Conservation (phyloP, 1,140 invertebrate species). For the Maconellicoccus hirsutus region DNA sequence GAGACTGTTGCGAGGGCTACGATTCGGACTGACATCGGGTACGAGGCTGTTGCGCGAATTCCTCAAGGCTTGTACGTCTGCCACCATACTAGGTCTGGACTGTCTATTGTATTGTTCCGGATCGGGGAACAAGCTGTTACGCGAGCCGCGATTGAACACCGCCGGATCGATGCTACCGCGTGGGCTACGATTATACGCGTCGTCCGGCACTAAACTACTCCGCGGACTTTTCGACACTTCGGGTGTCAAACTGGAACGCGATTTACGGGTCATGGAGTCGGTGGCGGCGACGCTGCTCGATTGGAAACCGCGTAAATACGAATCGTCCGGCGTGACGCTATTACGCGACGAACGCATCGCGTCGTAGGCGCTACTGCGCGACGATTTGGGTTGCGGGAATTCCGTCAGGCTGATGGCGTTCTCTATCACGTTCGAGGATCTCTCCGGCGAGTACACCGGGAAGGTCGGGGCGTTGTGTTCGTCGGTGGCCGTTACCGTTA, state of each 20-base stretch:
- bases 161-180: constrained; percentile 24
- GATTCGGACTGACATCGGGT: constrained; percentile 32
- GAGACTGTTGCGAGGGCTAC: constrained; percentile 48
- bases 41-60: constrained; percentile 38
- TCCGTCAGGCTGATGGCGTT: neutral
- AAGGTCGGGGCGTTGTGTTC: neutral
- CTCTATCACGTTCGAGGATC: neutral
- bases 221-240: constrained; percentile 41
- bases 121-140: constrained; percentile 1
- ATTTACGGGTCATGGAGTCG: constrained; percentile 1
- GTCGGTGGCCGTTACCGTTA: neutral
- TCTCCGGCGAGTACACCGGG: constrained; percentile 9
- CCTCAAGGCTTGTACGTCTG: constrained; percentile 28
- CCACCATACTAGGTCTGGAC: constrained; percentile 9
- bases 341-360: neutral
- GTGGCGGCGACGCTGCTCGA: too few species aligned
- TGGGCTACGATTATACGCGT: constrained; percentile 24
- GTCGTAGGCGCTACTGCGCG: neutral
- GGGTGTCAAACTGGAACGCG: neutral
- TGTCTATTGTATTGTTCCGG: constrained; percentile 1
- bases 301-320: neutral
- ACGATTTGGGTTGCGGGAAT: neutral
- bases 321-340: neutral
- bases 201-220: constrained; percentile 48
- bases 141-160: neutral